Evolutionary conservation across 1,140 invertebrate genomes (phyloP), one percentile per base, ranked within the genome.

Genomic region (Notospermus geniculatus): DNA sequence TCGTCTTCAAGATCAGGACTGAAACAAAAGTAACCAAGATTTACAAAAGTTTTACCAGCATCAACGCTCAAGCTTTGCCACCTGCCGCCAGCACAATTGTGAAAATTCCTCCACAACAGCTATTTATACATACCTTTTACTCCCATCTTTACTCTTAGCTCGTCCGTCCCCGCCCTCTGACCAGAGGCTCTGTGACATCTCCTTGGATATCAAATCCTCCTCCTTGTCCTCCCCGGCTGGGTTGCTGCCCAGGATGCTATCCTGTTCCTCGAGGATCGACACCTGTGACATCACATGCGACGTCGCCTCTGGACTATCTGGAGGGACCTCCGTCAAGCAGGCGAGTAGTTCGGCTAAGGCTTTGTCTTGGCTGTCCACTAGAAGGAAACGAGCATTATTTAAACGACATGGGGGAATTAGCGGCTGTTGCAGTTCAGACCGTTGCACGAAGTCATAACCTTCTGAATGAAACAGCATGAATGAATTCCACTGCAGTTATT

Each of bases 271-370:
- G 39, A 77, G 57, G 17, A 59, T 54, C 2, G 45, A 43, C 4
- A 73, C 17, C 54, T 73, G 69, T 5, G 64, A 64, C 53, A 62
- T 66, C 62, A 30, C 62, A 56, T 74, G 69, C 7, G 73, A 69
- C 11, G 59, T 53, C 13, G 25, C 65, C n/a, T 69, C 60, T 0
- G 64, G 62, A 36, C 52, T 52, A 17, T 65, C 66, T 5, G 46
- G 46, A 5, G 25, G 46, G 4, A 9, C 46, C 22, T 72, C 67
- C 11, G 70, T 70, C 53, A 79, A 63, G 11, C 69, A 61, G 71
- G 85, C 83, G 66, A 90, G 71, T 52, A 89, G 79, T 19, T 86
- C 82, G 25, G 87, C 78, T 55, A 89, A 75, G 41, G 67, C 70
- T 43, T 45, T 54, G 56, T 74, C 75, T 58, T 50, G 22, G 25